These are phyloP conservation scores for Carollia perspicillata DNA, from an alignment of 2,113 vertebrate species.

Conservation along the genomic window DNA sequence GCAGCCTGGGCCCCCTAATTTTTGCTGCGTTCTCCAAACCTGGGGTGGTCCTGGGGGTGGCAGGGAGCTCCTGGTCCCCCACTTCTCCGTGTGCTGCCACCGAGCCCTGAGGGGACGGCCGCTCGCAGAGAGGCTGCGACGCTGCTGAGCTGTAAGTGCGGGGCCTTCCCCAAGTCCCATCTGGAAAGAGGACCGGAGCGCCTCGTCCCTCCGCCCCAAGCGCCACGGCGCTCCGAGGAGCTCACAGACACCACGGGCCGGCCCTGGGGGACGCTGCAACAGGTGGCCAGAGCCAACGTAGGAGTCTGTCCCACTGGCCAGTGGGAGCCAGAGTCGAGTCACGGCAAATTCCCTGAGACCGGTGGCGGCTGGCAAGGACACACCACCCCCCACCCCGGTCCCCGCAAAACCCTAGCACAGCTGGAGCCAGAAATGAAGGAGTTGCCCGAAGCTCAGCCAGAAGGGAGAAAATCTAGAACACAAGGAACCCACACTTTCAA, in stretches of 20 bases:
- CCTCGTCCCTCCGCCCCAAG: not conserved
- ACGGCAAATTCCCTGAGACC: not conserved
- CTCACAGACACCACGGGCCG: accelerated
- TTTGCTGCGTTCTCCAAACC: accelerated
- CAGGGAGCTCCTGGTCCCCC: accelerated
- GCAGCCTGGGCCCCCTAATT: accelerated
- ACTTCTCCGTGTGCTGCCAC: not conserved
- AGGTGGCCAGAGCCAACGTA: accelerated
- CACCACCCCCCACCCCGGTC: accelerated
- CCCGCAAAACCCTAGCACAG: accelerated
- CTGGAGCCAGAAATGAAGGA: accelerated
- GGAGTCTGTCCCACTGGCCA: not conserved
- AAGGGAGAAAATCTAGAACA: not conserved
- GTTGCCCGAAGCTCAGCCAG: accelerated
- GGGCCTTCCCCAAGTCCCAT: accelerated
- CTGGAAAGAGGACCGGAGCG: accelerated
- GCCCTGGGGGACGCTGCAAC: accelerated
- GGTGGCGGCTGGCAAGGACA: accelerated
- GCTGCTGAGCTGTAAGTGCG: accelerated
- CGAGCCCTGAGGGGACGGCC: accelerated
- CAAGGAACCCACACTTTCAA: accelerated
- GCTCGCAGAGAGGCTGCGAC: not conserved
- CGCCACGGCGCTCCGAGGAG: accelerated
- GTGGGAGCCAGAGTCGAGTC: accelerated
- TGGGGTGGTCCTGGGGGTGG: too few relatives aligned